phyloP scores from a whole-genome alignment of 2,113 vertebrate genomes.

The Caranx ignobilis region DNA sequence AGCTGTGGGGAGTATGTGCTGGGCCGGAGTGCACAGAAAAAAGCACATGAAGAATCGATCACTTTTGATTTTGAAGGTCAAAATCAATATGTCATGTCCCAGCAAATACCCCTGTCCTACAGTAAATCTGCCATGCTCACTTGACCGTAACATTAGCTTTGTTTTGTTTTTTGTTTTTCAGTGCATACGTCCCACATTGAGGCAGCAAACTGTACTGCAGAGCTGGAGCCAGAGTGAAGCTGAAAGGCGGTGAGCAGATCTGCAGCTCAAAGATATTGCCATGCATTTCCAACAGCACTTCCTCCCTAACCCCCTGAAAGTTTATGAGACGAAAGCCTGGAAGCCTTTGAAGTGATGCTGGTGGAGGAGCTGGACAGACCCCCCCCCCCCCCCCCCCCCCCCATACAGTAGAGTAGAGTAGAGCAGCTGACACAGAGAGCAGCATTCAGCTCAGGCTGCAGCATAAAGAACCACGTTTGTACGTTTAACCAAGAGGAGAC shows the following conservation, averaged over 20 bases:
- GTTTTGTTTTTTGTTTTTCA: background rate
- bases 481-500: background rate
- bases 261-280: conserved; percentile 36
- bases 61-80: too few species aligned
- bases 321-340: conserved; percentile 13
- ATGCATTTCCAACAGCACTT: conserved; percentile 33
- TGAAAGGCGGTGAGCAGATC: background rate
- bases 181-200: background rate
- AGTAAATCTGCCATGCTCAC: conserved; percentile 2
- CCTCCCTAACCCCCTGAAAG: conserved; percentile 13
- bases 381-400: conserved; percentile 5
- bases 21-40: too few species aligned
- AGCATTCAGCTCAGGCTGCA: background rate
- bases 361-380: conserved; percentile 19
- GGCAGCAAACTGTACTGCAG: background rate
- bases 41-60: too few species aligned
- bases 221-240: background rate
- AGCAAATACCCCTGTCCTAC: conserved; percentile 4
- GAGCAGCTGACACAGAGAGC: conserved; percentile 1
- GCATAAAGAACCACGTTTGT: conserved; percentile 13
- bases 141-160: background rate
- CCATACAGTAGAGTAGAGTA: conserved; percentile 9
- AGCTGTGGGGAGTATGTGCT: too few species aligned
- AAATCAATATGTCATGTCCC: too few species aligned
- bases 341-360: conserved; percentile 62